Percentiles rank a stretch among this genome's conserved stretches.
phyloP scores from a whole-genome alignment of 2,797 vertebrate genomes.

The Pseudotriccus pelzelni region DNA sequence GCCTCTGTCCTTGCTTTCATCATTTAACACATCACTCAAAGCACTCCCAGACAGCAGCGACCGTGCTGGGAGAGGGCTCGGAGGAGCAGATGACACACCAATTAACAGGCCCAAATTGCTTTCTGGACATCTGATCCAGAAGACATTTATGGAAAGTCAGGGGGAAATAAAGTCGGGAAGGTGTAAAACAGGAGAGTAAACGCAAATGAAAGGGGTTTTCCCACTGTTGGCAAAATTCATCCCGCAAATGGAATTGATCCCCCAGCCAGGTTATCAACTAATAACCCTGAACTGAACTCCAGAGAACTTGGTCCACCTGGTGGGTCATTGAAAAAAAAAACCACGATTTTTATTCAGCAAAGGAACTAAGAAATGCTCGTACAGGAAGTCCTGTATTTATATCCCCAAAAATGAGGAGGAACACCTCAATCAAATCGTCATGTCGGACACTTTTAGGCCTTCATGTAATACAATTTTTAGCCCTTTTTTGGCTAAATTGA shows the following conservation, averaged over 20 bases:
- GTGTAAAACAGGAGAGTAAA: background rate
- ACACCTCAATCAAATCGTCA: background rate
- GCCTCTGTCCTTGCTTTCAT: constrained; percentile 66
- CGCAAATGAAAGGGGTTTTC: background rate
- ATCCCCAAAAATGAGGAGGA: background rate
- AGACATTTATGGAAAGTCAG: background rate
- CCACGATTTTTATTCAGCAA: background rate
- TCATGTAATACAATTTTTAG: background rate
- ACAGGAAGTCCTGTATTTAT: background rate
- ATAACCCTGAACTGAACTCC: background rate
- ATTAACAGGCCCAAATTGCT: constrained; percentile 67
- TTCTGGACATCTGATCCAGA: constrained; percentile 5
- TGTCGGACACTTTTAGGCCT: background rate
- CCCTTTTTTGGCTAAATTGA: background rate
- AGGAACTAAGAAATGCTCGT: background rate
- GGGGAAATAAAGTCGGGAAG: background rate
- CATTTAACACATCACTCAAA: constrained; percentile 76
- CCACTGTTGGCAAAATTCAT: background rate
- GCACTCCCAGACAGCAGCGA: constrained; percentile 61
- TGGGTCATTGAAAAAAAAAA: background rate
- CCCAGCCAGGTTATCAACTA: background rate
- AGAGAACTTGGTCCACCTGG: background rate
- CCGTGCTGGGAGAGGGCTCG: constrained; percentile 57
- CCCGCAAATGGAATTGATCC: background rate
- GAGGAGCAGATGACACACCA: constrained; percentile 71